Base-by-base conservation (phyloP, 2,888 invertebrate species). In the Standfussiana lucernea region DNA sequence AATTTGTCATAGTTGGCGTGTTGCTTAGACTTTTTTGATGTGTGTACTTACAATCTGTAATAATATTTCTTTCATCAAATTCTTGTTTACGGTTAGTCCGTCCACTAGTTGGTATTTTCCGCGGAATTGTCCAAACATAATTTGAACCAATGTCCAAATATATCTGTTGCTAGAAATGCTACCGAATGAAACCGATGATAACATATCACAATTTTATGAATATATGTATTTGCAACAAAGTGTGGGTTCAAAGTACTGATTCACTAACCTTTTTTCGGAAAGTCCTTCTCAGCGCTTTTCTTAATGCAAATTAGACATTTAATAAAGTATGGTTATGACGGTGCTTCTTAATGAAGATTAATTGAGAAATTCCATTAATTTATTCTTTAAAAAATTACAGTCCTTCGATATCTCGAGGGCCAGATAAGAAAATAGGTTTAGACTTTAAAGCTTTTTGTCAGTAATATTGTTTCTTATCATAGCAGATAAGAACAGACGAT, bases 321-420 rank as follows among this genome's bases (percentile, higher is more conserved):
- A 15, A 1, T 32, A 21, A 71, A 42, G 21, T 64, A 50, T 78
- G 32, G 42, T 32, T 62, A 13, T 37, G 62, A 53, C 11, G 6
- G 21, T 32, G n/a, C 28, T 37, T 40, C 50, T 13, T 79, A 79
- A 64, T 47, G 37, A 71, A 71, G 32, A 78, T 53, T n/a, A 64
- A 79, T 42, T 45, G 2, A 62, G 21, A 1, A 62, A 42, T 6
- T 50, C 24, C 21, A 40, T 47, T 40, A 28, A 50, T 59, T 28
- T 50, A 37, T 42, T 45, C 56, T 72, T 35, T 0, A 21, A 42
- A 42, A 35, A 42, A 1, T 24, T 4, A 24, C 28, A 8, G 28
- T 64, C 21, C 7, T 32, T 24, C 7, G 21, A 18, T 6, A 13
- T 10, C 40, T 74, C 21, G 59, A 32, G 18, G 59, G 32, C 59